These are phyloP conservation scores for Spondyliosoma cantharus DNA, from an alignment of 2,797 vertebrate genomes.

Conservation along the genomic window DNA sequence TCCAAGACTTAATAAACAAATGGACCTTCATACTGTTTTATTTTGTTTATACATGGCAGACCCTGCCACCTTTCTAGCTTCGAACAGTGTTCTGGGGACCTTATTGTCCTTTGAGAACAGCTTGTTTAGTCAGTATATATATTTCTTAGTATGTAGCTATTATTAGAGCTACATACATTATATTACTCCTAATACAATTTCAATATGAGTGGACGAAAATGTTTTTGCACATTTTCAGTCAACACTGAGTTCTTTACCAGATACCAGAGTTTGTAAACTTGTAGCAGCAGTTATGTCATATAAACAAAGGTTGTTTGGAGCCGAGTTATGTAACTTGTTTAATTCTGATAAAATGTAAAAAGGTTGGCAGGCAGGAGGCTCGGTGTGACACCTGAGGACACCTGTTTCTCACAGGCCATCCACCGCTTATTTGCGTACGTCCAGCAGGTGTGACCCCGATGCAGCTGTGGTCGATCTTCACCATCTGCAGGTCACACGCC, in stretches of 20 bases:
- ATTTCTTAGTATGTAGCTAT: too few relatives aligned
- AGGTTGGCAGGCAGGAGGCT: background rate
- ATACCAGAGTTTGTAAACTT: background rate
- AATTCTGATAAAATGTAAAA: slow-evolving; percentile 16
- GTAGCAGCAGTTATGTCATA: background rate
- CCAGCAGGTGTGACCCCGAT: slow-evolving; percentile 41
- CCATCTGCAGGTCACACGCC: slow-evolving; percentile 56
- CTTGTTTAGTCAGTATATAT: too few relatives aligned
- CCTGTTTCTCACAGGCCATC: slow-evolving; percentile 22
- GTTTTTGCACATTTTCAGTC: too few relatives aligned
- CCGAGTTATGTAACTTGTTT: background rate
- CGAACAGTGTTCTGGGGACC: too few relatives aligned
- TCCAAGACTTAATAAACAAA: too few relatives aligned
- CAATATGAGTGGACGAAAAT: too few relatives aligned
- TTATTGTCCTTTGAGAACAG: too few relatives aligned
- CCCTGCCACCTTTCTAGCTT: too few relatives aligned
- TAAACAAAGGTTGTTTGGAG: background rate
- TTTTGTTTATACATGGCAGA: too few relatives aligned
- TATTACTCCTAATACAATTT: background rate
- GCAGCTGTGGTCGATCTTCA: slow-evolving; percentile 37
- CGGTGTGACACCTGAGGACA: slow-evolving; percentile 33
- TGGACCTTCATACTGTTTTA: too few relatives aligned
- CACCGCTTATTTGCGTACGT: slow-evolving; percentile 61
- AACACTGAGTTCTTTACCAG: too few relatives aligned
- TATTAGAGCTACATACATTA: too few relatives aligned